Conservation (phyloP, 2,113 vertebrate species). For the Pedionomus torquatus region DNA sequence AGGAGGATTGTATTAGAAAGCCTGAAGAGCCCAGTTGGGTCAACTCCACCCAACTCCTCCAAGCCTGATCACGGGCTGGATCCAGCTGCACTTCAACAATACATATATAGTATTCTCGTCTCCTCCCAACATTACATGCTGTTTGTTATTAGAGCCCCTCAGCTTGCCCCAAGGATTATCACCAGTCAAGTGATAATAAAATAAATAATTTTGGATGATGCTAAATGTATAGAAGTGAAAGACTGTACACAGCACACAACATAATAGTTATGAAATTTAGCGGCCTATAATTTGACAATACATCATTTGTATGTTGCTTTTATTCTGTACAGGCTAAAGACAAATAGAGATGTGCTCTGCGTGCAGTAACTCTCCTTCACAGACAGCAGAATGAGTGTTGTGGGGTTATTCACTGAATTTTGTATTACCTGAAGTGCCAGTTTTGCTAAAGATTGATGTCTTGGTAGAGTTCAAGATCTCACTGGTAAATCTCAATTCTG, state of each 20-base stretch:
- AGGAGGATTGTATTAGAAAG: neutral
- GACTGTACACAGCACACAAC: neutral
- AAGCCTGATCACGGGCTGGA: neutral
- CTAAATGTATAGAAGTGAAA: neutral
- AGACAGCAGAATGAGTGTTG: conserved; percentile 17
- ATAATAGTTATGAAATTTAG: conserved; percentile 31
- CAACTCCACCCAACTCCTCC: neutral
- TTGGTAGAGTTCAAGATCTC: neutral
- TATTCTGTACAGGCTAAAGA: conserved; percentile 25
- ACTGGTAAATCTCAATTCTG: neutral
- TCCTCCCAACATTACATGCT: neutral
- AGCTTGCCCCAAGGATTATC: neutral
- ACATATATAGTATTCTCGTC: neutral
- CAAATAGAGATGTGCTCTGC: conserved; percentile 15
- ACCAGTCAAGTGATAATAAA: neutral
- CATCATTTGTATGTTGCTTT: conserved; percentile 29
- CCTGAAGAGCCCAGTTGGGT: neutral
- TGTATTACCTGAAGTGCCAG: conserved; percentile 3
- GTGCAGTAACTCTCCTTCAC: neutral
- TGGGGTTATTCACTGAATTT: conserved; percentile 34
- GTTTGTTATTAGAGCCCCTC: neutral
- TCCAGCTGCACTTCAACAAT: neutral
- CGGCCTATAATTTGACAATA: conserved; percentile 25
- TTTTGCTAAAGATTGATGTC: conserved; percentile 20
- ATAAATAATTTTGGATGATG: neutral